Base-by-base conservation (phyloP, 2,888 invertebrate species). In the Drosophila parthenogenetica region DNA sequence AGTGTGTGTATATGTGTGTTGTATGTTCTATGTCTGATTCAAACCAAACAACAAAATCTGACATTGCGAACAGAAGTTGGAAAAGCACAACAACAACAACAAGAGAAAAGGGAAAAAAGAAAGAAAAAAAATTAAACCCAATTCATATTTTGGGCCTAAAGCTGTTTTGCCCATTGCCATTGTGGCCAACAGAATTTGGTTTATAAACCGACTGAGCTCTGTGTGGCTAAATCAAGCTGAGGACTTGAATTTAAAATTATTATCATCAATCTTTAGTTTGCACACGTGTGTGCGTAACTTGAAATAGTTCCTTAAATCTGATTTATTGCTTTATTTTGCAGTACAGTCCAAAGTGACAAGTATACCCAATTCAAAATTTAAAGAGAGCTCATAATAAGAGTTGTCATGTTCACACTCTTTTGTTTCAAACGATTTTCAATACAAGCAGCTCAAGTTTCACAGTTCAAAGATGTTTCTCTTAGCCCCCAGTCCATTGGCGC, bases 131-230 rank as follows among this genome's bases (percentile, higher is more conserved):
- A 22, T 22, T 35, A 35, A 35, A 11, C 35, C 37, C 19, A 46
- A 57, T 46, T 37, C 57, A 57, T 46, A 35, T 11, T 35, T 19
- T 57, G 43, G 29, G 32, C 13, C 29, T 17, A 32, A 13, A 49
- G 48, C 17, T 49, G 11, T 42, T 51, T 51, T 69, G 13, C 40
- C 40, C 55, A 48, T 17, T 63, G 40, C 25, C 22, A 29, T 29
- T 48, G n/a, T 17, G 25, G 54, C 50, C 37, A 8, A 69, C 29
- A 43, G 43, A 39, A 50, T 14, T 16, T 2, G 19, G 46, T 42
- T 14, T 5, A 46, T 35, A 51, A 53, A 13, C 17, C 25, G 14
- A 48, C 29, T 16, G 14, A 11, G 46, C 46, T 10, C 29, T 5
- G 29, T 40, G 16, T 19, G 50, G 51, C 4, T 40, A 22, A 42